Evolutionary conservation across 2,113 vertebrate species (phyloP).

Genomic region (Microtus richardsoni): DNA sequence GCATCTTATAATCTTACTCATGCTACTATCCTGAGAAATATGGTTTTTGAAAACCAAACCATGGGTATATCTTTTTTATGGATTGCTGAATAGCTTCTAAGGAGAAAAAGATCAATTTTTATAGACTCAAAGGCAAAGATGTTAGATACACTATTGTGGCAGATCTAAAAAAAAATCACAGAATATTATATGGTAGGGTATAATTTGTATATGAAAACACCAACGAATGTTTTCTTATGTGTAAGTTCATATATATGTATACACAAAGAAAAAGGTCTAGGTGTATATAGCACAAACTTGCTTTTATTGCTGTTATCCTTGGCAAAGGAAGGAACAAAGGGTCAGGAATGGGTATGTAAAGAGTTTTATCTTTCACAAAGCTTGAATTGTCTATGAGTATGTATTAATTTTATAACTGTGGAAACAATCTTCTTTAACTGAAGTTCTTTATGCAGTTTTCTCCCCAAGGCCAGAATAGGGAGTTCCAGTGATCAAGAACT

Average conservation of each 20-base stretch:
- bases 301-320: background rate
- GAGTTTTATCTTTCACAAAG: slow-evolving; percentile 30
- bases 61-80: background rate
- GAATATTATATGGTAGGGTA: background rate
- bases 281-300: background rate
- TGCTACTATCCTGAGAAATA: slow-evolving; percentile 23
- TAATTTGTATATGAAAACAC: slow-evolving; percentile 30
- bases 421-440: background rate
- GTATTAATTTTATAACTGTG: slow-evolving; percentile 50
- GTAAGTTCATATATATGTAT: background rate
- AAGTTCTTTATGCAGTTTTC: slow-evolving; percentile 7
- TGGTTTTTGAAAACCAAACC: slow-evolving; percentile 39
- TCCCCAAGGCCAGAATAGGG: background rate
- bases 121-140: slow-evolving; percentile 53
- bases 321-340: background rate
- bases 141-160: slow-evolving; percentile 8
- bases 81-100: slow-evolving; percentile 6
- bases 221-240: background rate
- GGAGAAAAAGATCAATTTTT: slow-evolving; percentile 44
- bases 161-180: slow-evolving; percentile 55
- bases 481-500: slow-evolving; percentile 31
- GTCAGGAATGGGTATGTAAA: background rate
- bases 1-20: background rate
- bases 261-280: background rate
- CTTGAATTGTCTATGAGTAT: slow-evolving; percentile 5